Conservation (phyloP, 2,888 invertebrate species). For the Cryptocheilus praepositus region DNA sequence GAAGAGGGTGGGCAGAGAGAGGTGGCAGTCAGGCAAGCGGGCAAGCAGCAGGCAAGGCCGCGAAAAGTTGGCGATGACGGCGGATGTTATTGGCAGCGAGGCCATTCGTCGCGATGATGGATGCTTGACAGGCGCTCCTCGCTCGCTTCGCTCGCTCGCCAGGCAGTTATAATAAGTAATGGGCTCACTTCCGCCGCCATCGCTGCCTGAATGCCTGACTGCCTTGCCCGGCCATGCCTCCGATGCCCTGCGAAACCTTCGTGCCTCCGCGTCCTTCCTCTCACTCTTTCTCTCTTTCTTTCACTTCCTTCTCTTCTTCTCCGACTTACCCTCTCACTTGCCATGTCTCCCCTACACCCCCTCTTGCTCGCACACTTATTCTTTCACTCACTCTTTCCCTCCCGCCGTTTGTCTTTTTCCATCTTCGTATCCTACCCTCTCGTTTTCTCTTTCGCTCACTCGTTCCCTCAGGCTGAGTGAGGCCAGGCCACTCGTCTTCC, state of each 20-base stretch:
- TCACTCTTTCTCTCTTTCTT: no score
- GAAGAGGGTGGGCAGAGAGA: constrained; percentile 20
- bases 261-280: constrained; percentile 41
- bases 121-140: constrained; percentile 72
- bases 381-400: constrained; percentile 6
- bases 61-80: constrained; percentile 74
- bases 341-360: constrained; percentile 10
- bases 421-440: constrained; percentile 27
- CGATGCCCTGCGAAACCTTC: constrained; percentile 60
- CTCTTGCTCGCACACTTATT: not conserved
- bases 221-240: constrained; percentile 55
- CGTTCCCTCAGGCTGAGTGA: constrained; percentile 60
- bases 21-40: constrained; percentile 35
- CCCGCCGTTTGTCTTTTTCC: constrained; percentile 15
- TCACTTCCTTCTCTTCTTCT: constrained; percentile 17
- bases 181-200: constrained; percentile 74
- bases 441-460: constrained; percentile 33
- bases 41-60: constrained; percentile 59
- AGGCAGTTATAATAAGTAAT: constrained; percentile 75
- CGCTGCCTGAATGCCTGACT: constrained; percentile 66
- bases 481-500: constrained; percentile 63
- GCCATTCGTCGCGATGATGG: constrained; percentile 75
- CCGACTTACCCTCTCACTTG: not conserved
- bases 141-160: constrained; percentile 66
- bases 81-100: constrained; percentile 74